A percentile compares a stretch with the other conserved stretches of the same genome.
Conservation (phyloP, 2,888 invertebrate species). For the Ariolimax columbianus region DNA sequence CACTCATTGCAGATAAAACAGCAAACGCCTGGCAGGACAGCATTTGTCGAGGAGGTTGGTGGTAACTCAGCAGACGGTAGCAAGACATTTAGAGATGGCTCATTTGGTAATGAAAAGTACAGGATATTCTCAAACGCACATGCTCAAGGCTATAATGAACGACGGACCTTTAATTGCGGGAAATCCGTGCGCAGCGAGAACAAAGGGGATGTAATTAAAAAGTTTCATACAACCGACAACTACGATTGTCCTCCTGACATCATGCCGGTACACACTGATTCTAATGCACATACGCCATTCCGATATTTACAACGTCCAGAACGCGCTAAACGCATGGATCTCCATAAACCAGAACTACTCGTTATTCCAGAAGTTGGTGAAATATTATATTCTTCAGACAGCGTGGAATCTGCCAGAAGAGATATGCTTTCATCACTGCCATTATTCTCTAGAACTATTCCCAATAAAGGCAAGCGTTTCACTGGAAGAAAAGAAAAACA, state of each 20-base stretch:
- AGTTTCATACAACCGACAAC: background rate
- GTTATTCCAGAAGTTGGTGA: slow-evolving; percentile 9
- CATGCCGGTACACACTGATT: background rate
- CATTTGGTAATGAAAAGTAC: background rate
- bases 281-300: background rate
- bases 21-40: no score
- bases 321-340: slow-evolving; percentile 8
- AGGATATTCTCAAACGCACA: background rate
- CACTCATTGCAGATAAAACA: no score
- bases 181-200: background rate
- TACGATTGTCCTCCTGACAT: background rate
- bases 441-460: background rate
- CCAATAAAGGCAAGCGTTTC: background rate
- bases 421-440: background rate
- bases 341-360: background rate
- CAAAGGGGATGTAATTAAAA: background rate
- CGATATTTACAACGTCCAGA: background rate
- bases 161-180: no score
- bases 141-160: background rate
- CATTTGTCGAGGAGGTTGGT: background rate
- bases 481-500: background rate
- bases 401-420: background rate
- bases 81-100: background rate
- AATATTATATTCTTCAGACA: background rate
- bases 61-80: background rate